Evolutionary conservation across 2,888 invertebrate genomes (phyloP), one percentile per base, ranked within the genome.

Genomic region (Leucozona laternaria): DNA sequence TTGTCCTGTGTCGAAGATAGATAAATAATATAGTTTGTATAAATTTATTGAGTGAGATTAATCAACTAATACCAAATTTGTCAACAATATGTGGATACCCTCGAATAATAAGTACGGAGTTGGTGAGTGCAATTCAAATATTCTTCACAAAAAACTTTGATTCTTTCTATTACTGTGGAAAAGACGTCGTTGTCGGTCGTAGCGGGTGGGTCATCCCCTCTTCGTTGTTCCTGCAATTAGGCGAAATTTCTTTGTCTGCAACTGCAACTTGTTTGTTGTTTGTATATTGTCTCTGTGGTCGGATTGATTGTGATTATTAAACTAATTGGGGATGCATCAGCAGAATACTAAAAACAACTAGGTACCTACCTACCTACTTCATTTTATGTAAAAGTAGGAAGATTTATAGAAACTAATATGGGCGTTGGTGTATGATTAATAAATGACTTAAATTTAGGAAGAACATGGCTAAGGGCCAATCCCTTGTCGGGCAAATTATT

Each of bases 41-140:
- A 70, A 40, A 48, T 48, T 57, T 20, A 64, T 76, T 57, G 48
- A 76, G n/a, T 57, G 40, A 76, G 60, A 60, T 22, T 17, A 31
- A 62, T 62, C 53, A 43, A 20, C n/a, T 15, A 31, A 60, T 17
- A 43, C 6, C 22, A 71, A 58, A 40, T 20, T 62, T 79, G 43
- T 66, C 7, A 48, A 34, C 8, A 79, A 90, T 89, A 92, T 92
- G 92, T 92, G 92, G 92, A 92, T 92, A 91, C 90, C 92, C 88
- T 91, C 92, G 71, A 92, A 92, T 88, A 92, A 92, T 89, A 92
- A 92, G 91, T 92, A 92, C 90, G 92, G 92, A 89, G 92, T 92
- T 89, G 92, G 92, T 92, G 88, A 92, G 92, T 91, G 17, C 72
- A 45, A 43, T 62, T 62, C 1, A 43, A 62, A 43, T 25, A 28